Base-by-base conservation (phyloP, 2,797 vertebrate genomes). In the Myoxocephalus aenaeus region DNA sequence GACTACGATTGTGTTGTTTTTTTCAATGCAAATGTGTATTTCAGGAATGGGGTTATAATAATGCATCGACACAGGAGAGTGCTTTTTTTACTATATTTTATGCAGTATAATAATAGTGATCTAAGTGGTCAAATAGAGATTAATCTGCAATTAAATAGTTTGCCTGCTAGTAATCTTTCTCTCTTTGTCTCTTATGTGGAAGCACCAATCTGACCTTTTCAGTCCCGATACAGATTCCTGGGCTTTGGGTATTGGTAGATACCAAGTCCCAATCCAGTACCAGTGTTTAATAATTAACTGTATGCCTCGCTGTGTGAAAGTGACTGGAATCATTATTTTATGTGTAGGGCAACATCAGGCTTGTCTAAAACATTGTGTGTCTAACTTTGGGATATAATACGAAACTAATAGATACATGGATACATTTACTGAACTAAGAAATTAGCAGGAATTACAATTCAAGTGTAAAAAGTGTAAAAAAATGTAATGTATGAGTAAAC, bases 131-230 rank as follows among this genome's bases (percentile, higher is more conserved):
- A 75, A 86, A 85, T 77, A 67, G 57, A 85, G 78, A 89, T 83
- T 46, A 79, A 88, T 85, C 22, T 20, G 61, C 78, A 82, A 78
- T 85, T 76, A 70, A 76, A 85, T 70, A 72, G 62, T 87, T 89
- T 87, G 44, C 27, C 34, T 66, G 20, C 36, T 67, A 42, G 50
- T 83, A 72, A 78, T 89, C 54, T 58, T 62, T 88, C 62, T 71
- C 51, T 81, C 58, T 84, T 73, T 86, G 38, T 90, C 73, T 53
- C 51, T 5, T 22, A 10, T n/a, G 9, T 20, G 48, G 48, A 51
- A 22, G 18, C n/a, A 51, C 50, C 11, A 5, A 51, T 53, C n/a
- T 12, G 22, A 53, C n/a, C 20, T 51, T 9, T 22, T 53, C 12
- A 25, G 46, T 20, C 17, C 18, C 8, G 1, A 48, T 48, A 48